Percentiles rank a stretch among this genome's conserved stretches.
Evolutionary conservation across 2,888 invertebrate genomes (phyloP).

Genomic region (Caenorhabditis imperialis): DNA sequence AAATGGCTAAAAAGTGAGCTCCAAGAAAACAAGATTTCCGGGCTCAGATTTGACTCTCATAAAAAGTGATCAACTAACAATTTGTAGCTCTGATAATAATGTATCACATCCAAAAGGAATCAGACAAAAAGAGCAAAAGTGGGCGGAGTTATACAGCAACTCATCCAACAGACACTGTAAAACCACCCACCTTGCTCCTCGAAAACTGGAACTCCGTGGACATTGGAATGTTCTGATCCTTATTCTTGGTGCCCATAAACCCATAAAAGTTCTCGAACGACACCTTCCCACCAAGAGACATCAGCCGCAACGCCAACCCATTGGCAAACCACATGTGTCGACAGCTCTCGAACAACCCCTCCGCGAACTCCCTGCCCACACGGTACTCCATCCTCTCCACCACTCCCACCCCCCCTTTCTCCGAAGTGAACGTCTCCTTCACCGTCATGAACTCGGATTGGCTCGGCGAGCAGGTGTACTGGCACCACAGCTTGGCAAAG

Average conservation of each 20-base stretch:
- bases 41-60: not conserved
- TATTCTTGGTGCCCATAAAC: constrained; percentile 37
- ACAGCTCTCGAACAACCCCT: constrained; percentile 87
- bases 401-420: not conserved
- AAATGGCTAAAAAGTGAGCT: no score
- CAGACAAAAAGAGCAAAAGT: no score
- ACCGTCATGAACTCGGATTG: constrained; percentile 86
- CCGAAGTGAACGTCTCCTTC: constrained; percentile 1
- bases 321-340: constrained; percentile 76
- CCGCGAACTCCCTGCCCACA: constrained; percentile 84
- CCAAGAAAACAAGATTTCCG: no score
- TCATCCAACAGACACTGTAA: no score
- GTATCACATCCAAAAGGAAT: no score
- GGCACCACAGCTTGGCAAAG: constrained; percentile 88
- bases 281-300: constrained; percentile 16
- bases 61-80: no score
- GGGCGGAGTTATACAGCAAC: no score
- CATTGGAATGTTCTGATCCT: constrained; percentile 21
- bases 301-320: constrained; percentile 5
- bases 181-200: not conserved
- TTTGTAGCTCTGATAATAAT: no score
- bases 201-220: constrained; percentile 28
- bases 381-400: constrained; percentile 83
- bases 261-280: constrained; percentile 31
- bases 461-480: constrained; percentile 86